Base-by-base conservation (phyloP, 1,140 invertebrate genomes). In the Drosophila seguyi region DNA sequence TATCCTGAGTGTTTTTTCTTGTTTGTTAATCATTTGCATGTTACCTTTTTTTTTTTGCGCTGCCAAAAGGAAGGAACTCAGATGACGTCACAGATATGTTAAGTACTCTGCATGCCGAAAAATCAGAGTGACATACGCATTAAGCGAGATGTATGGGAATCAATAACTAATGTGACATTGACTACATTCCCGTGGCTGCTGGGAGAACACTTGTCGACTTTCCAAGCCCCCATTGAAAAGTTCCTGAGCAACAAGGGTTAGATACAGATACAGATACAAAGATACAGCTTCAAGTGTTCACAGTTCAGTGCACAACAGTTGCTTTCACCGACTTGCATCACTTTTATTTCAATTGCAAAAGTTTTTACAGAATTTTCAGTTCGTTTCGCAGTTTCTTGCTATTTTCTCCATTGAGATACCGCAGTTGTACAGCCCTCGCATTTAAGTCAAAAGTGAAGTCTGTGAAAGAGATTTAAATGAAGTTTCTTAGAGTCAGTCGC, bases 1-100 rank as follows among this genome's bases (percentile, higher is more conserved):
- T 60, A 80, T 88, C 71, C 67, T 88, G 68, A 87, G 84, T 88
- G 84, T 80, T 74, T 88, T 87, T 78, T 74, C 84, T 53, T 87
- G 84, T 87, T 67, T 57, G 53, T 50, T 72, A 80, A 72, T 87
- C 75, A 73, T 77, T 77, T 65, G 45, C 67, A 48, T 72, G 29
- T n/a, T 57, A 39, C 11, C 4, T 4, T 27, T 75, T 53, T 53
- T 50, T 29, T 39, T n/a, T 38, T 34, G 47, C 41, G 38, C 11
- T 44, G 47, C 7, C 14, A 25, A 34, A 27, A 25, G 29, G 25
- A 56, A 57, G 67, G 39, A 55, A 68, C 29, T n/a, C 25, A n/a
- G 62, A 74, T 84, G 62, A 75, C 58, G 58, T 61, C 65, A 67
- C 29, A 67, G 63, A 71, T 80, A 85, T 57, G 55, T 45, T 48